Base-by-base conservation (phyloP, 2,797 vertebrate species). In the Ibycter americanus region DNA sequence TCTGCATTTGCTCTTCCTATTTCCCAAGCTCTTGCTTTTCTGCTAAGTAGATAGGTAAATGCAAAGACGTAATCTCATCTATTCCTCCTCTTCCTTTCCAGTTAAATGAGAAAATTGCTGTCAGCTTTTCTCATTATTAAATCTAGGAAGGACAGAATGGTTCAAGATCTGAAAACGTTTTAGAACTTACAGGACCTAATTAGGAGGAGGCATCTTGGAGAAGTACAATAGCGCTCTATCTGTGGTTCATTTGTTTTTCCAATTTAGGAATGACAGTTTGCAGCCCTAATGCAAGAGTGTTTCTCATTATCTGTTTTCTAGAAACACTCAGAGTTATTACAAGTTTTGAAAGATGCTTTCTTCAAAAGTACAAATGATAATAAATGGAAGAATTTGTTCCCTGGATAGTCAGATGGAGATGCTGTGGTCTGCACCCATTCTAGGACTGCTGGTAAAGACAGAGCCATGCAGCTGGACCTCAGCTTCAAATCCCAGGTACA, bases 221-320 rank as follows among this genome's bases (percentile, higher is more conserved):
- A 51, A 93, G 73, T 65, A 79, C 83, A 89, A 14, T 80, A 91
- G 87, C 56, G 76, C 29, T 89, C 38, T 91, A 63, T 93, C 67
- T 72, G 78, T 65, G 85, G 71, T 61, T 94, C 65, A 68, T 94
- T 93, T 95, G 81, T 87, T 90, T 83, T 77, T 92, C 65, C 67
- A 83, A 56, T 94, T 97, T 71, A 85, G 92, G 87, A 92, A 55
- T 83, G 83, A 95, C 93, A 93, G 74, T 87, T 96, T 80, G 17
- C 86, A 96, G 90, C 95, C 80, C 65, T 87, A 51, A 52, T 27
- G 61, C 0, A 1, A 71, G 92, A 32, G 5, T 93, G 88, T 74
- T 94, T 94, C 84, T 93, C 81, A 51, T 93, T 95, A 83, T 63
- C 63, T 49, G 9, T 36, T 29, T 34, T 83, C 49, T 62, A 87